phyloP scores from a whole-genome alignment of 2,888 invertebrate genomes.

The Tillus elongatus region DNA sequence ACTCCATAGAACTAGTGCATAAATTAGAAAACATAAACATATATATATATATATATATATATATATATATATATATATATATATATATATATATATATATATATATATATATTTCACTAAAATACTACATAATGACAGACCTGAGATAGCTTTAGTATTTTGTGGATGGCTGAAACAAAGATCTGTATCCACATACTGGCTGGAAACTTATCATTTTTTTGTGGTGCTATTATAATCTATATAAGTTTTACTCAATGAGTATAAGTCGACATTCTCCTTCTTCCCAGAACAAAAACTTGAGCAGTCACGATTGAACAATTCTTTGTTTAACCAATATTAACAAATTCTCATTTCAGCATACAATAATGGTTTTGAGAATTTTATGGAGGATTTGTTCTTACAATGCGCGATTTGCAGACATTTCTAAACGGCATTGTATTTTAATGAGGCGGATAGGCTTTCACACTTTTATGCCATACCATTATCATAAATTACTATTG shows the following conservation, averaged over 20 bases:
- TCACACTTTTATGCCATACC: no score
- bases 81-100: no score
- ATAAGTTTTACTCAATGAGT: background rate
- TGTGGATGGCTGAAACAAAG: no score
- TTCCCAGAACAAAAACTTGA: slow-evolving; percentile 2
- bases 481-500: no score
- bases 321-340: slow-evolving; percentile 1
- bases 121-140: no score
- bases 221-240: background rate
- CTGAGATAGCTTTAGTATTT: no score
- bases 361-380: background rate
- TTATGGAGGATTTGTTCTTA: background rate
- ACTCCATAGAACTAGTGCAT: no score
- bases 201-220: background rate
- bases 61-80: no score
- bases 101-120: no score
- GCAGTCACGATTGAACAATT: slow-evolving; percentile 2
- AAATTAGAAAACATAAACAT: no score
- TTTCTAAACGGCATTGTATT: slow-evolving; percentile 3
- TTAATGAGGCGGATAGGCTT: no score
- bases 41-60: no score
- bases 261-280: background rate
- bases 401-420: background rate
- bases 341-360: background rate
- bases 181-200: background rate